Evolutionary conservation across 1,140 invertebrate genomes (phyloP).

Genomic region (Marisa cornuarietis): DNA sequence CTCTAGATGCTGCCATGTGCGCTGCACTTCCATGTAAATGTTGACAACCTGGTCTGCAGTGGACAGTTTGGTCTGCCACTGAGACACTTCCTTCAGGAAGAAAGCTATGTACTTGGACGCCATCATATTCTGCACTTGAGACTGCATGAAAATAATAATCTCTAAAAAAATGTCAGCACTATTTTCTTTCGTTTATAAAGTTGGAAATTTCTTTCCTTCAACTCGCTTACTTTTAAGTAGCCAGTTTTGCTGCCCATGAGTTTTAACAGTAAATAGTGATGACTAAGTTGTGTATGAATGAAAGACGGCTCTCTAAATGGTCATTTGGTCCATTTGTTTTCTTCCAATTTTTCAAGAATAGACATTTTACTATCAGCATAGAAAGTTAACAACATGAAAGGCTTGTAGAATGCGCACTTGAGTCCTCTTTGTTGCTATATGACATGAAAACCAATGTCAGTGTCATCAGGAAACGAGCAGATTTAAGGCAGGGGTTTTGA

Average conservation of each 20-base stretch:
- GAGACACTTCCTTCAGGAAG: constrained; percentile 91
- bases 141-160: constrained; percentile 67
- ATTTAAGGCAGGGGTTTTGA: not conserved
- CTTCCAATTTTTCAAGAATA: too few relatives aligned
- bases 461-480: not conserved
- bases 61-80: constrained; percentile 91
- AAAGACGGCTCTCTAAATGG: too few relatives aligned
- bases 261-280: too few relatives aligned
- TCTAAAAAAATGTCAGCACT: not conserved
- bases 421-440: too few relatives aligned
- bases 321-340: too few relatives aligned
- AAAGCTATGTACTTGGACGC: constrained; percentile 97
- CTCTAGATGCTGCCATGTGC: constrained; percentile 97
- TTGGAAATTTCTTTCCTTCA: not conserved
- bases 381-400: too few relatives aligned
- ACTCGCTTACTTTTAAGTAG: too few relatives aligned
- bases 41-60: constrained; percentile 89
- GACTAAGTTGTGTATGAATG: too few relatives aligned
- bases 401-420: too few relatives aligned
- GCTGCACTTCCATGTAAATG: constrained; percentile 95
- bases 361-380: too few relatives aligned
- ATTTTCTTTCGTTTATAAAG: not conserved
- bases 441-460: not conserved
- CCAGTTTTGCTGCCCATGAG: too few relatives aligned
- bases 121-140: constrained; percentile 92